phyloP scores from a whole-genome alignment of 2,888 invertebrate genomes.

The Mycalesis mineus region DNA sequence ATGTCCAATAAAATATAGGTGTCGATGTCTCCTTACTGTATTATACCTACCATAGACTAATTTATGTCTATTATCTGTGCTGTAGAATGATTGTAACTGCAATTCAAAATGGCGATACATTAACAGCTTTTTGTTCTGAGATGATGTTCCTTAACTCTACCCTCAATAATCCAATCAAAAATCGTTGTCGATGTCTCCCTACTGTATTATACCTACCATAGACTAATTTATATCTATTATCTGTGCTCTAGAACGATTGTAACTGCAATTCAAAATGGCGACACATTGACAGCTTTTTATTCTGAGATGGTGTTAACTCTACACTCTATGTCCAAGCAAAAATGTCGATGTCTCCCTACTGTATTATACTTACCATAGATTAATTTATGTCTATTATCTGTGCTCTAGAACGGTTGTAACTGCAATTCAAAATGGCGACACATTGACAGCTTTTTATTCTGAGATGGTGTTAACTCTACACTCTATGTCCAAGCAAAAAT shows the following conservation, averaged over 20 bases:
- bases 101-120: constrained; percentile 1
- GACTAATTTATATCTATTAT: background rate
- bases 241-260: background rate
- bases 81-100: background rate
- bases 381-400: background rate
- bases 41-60: background rate
- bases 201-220: background rate
- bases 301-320: too few relatives aligned
- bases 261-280: background rate
- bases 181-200: background rate
- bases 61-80: background rate
- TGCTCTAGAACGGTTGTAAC: background rate
- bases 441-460: background rate
- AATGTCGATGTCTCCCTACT: background rate
- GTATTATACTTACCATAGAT: background rate
- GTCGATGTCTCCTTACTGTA: background rate
- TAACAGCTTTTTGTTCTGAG: too few relatives aligned
- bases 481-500: background rate
- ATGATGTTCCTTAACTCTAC: too few relatives aligned
- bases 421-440: constrained; percentile 2
- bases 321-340: background rate
- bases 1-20: background rate
- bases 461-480: too few relatives aligned
- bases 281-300: background rate
- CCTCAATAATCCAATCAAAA: background rate